Percentiles rank a stretch among this genome's conserved stretches.
These are phyloP conservation scores for Panagrolaimus sp. DNA, from an alignment of 1,140 invertebrate genomes.

Conservation along the genomic window DNA sequence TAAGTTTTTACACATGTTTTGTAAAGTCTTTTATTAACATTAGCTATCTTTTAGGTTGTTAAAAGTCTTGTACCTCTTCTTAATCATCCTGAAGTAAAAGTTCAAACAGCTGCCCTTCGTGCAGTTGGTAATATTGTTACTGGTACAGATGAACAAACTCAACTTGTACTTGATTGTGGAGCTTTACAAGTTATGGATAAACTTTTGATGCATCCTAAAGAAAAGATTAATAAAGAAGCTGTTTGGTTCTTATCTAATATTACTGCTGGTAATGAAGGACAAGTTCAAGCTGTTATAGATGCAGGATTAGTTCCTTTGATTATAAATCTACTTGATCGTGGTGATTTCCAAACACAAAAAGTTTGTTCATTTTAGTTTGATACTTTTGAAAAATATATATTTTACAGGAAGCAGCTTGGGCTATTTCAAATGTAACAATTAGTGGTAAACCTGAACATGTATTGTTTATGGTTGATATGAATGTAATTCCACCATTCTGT, in stretches of 20 bases:
- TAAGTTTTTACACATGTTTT: slow-evolving; percentile 24
- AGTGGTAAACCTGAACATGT: slow-evolving; percentile 86
- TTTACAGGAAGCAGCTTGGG: slow-evolving; percentile 84
- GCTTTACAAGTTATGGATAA: slow-evolving; percentile 84
- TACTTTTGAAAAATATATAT: not conserved
- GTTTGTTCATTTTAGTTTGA: slow-evolving; percentile 10
- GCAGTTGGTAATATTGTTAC: slow-evolving; percentile 98
- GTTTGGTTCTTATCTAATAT: slow-evolving; percentile 99
- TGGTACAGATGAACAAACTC: slow-evolving; percentile 95
- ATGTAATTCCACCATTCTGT: slow-evolving; percentile 67
- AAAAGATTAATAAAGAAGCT: slow-evolving; percentile 83
- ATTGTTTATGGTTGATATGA: slow-evolving; percentile 70
- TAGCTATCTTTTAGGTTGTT: slow-evolving; percentile 62
- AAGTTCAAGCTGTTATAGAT: slow-evolving; percentile 94
- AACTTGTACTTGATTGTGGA: slow-evolving; percentile 82
- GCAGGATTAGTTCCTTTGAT: slow-evolving; percentile 86
- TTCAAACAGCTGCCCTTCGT: slow-evolving; percentile 88
- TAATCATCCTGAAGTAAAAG: slow-evolving; percentile 89
- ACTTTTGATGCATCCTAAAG: slow-evolving; percentile 78
- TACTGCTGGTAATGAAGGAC: slow-evolving; percentile 90
- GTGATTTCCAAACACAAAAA: slow-evolving; percentile 97
- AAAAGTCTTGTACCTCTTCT: slow-evolving; percentile 86
- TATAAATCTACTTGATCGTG: slow-evolving; percentile 79
- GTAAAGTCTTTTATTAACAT: not conserved
- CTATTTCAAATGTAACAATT: slow-evolving; percentile 94